phyloP scores from a whole-genome alignment of 2,797 vertebrate genomes.

The Megalops cyprinoides region DNA sequence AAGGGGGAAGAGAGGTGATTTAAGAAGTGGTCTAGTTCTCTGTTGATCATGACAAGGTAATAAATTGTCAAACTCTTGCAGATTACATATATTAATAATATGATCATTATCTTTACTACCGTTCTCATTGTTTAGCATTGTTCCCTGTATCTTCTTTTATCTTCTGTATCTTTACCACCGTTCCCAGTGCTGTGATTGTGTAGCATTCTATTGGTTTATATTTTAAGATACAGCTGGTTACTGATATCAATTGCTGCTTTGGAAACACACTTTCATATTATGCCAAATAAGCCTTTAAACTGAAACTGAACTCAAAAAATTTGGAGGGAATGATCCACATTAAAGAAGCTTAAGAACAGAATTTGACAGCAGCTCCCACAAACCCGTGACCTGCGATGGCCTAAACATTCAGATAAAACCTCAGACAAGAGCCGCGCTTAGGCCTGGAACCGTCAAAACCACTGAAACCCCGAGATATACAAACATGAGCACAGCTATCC shows the following conservation, averaged over 20 bases:
- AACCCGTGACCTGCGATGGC: conserved; percentile 11
- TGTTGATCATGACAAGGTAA: neutral
- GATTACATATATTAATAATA: neutral
- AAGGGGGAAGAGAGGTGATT: neutral
- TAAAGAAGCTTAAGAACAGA: neutral
- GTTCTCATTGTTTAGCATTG: too few species aligned
- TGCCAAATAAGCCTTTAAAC: neutral
- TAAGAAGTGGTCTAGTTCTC: neutral
- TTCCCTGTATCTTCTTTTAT: too few species aligned
- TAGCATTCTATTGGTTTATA: neutral
- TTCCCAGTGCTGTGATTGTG: too few species aligned
- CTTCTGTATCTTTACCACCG: too few species aligned
- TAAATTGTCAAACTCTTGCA: neutral
- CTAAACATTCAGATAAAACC: neutral
- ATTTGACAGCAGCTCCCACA: conserved; percentile 6
- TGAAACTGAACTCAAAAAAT: neutral
- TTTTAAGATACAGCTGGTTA: too few species aligned
- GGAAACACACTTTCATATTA: neutral
- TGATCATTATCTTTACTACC: too few species aligned
- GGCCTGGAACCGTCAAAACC: neutral
- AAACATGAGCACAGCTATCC: conserved; percentile 8
- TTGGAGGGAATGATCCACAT: neutral
- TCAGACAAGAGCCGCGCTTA: neutral
- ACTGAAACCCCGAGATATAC: neutral
- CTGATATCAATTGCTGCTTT: neutral